Evolutionary conservation across 2,888 invertebrate genomes (phyloP), one percentile per base, ranked within the genome.

Genomic region (Hirtodrosophila confusa): DNA sequence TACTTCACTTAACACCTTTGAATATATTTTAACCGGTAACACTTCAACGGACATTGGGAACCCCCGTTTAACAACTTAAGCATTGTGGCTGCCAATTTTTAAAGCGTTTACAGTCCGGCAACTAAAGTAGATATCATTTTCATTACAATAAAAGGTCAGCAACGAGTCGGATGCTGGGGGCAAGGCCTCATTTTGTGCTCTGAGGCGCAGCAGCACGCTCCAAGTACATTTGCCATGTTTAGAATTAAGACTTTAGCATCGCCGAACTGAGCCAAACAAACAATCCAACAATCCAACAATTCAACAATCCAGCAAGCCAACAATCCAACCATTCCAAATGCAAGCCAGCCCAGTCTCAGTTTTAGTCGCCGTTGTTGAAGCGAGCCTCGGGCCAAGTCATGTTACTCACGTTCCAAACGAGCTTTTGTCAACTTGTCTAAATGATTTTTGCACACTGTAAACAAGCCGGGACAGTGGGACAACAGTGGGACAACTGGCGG

Each of bases 391-490:
- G 75, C 78, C 79, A 69, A 87, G 84, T 90, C 89, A 89, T 90
- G 89, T 90, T 89, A 90, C 86, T 86, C 89, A 89, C 89, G 89
- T 89, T 87, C 89, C 82, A 87, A 78, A 80, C 84, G 90, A 90
- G 89, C 90, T 90, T 90, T 89, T 90, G 90, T 90, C 90, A 90
- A 89, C 87, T 88, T 88, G 78, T 78, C 78, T 75, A 89, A 89
- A 89, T 89, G 87, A 90, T 89, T 89, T 89, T 89, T 88, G 88
- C 89, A 90, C 89, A 90, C 88, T 85, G 86, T 90, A 90, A 90
- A 90, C 89, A 84, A 88, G 74, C 82, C 75, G 58, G 56, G 74
- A 77, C 78, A 63, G 69, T 69, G 80, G 83, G 67, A 69, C 69
- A 65, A 61, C 67, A 50, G 36, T 27, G 40, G 49, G 45, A 48